phyloP scores from a whole-genome alignment of 2,888 invertebrate genomes.

The Himalopsyche tibetana region DNA sequence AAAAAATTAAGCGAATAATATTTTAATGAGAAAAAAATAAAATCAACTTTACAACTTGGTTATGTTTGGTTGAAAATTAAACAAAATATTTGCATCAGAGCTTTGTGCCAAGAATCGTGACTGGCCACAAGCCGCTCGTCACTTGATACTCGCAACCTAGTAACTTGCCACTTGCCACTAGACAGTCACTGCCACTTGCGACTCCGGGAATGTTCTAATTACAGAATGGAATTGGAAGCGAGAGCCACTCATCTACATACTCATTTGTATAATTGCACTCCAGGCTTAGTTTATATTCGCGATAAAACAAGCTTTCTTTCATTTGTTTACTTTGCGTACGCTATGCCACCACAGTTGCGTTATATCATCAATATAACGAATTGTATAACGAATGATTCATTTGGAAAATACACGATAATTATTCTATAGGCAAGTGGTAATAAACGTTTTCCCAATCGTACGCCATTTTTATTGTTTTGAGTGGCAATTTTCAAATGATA shows the following conservation, averaged over 20 bases:
- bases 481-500: too few relatives aligned
- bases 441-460: too few relatives aligned
- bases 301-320: slow-evolving; percentile 7
- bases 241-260: slow-evolving; percentile 55
- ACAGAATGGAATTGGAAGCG: slow-evolving; percentile 55
- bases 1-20: too few relatives aligned
- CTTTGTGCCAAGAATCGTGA: slow-evolving; percentile 50
- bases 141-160: slow-evolving; percentile 6
- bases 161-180: slow-evolving; percentile 36
- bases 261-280: slow-evolving; percentile 60
- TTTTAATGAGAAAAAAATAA: too few relatives aligned
- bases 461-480: too few relatives aligned
- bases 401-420: too few relatives aligned
- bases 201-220: slow-evolving; percentile 53
- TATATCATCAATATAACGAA: too few relatives aligned
- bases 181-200: slow-evolving; percentile 14
- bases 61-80: neutral
- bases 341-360: too few relatives aligned
- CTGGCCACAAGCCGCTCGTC: neutral
- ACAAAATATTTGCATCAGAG: neutral
- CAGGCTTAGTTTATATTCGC: neutral
- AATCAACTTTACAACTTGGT: too few relatives aligned
- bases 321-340: neutral
- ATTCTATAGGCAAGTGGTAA: too few relatives aligned
- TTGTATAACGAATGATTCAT: too few relatives aligned